These are phyloP conservation scores for Orchesellides sinensis DNA, from an alignment of 2,888 invertebrate species.

Conservation along the genomic window DNA sequence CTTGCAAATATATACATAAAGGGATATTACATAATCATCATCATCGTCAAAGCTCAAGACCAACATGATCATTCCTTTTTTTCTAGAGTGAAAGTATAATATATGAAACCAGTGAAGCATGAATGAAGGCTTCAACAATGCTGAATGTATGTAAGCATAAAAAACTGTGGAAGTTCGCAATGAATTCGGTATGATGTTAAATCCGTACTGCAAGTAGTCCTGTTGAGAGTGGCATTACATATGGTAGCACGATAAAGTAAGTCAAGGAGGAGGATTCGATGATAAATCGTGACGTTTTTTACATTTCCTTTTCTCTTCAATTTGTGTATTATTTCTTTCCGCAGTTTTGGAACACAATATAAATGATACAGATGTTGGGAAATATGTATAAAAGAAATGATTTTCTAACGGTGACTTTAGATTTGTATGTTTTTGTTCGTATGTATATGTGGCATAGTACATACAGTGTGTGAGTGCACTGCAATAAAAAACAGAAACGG, in stretches of 20 bases:
- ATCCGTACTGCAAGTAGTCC: background rate
- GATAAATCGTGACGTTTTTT: conserved; percentile 65
- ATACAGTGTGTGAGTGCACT: no score
- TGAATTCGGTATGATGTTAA: conserved; percentile 11
- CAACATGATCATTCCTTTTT: conserved; percentile 47
- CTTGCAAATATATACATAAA: background rate
- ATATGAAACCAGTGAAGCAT: conserved; percentile 62
- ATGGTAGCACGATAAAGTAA: conserved; percentile 38
- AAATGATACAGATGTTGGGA: background rate
- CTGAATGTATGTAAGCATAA: conserved; percentile 34
- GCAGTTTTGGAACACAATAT: background rate
- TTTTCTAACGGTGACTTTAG: conserved; percentile 27
- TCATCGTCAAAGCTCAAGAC: conserved; percentile 24
- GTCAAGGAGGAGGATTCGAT: conserved; percentile 60
- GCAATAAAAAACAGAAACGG: no score
- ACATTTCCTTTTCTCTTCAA: conserved; percentile 60
- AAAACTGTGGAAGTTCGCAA: conserved; percentile 48
- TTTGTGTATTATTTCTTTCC: conserved; percentile 59
- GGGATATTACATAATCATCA: conserved; percentile 10
- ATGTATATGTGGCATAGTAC: no score
- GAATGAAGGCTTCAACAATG: conserved; percentile 60
- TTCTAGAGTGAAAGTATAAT: conserved; percentile 37
- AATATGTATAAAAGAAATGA: conserved; percentile 12
- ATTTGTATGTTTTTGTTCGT: background rate
- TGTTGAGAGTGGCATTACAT: background rate